phyloP scores from a whole-genome alignment of 2,113 vertebrate species.

The Scatophagus argus region DNA sequence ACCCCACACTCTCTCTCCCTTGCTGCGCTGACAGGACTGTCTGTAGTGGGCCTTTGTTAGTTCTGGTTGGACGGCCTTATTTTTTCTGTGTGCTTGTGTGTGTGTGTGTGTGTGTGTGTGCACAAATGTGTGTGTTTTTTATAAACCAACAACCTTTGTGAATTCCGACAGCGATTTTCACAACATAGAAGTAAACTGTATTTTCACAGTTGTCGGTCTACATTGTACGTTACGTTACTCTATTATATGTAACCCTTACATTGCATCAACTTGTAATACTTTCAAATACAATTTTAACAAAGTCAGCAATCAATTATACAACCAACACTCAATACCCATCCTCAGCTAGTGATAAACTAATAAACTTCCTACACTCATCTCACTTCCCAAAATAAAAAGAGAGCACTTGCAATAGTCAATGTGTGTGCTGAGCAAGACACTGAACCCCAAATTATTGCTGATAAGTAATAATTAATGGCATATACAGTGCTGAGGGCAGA shows the following conservation, averaged over 20 bases:
- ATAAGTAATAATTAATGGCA: background rate
- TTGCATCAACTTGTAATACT: too few relatives aligned
- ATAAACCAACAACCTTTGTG: conserved; percentile 40
- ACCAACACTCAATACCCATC: background rate
- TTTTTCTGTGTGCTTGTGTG: conserved; percentile 41
- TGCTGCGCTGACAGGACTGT: conserved; percentile 68
- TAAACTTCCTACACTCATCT: background rate
- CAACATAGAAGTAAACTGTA: background rate
- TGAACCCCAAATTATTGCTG: too few relatives aligned
- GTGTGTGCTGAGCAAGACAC: too few relatives aligned
- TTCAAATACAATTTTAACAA: conserved; percentile 21
- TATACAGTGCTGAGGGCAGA: background rate
- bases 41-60: conserved; percentile 71
- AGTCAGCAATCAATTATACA: background rate
- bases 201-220: background rate
- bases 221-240: too few relatives aligned
- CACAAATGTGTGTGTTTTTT: conserved; percentile 20
- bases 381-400: background rate
- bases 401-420: too few relatives aligned
- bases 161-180: conserved; percentile 1
- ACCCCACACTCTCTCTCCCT: conserved; percentile 30
- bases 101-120: conserved; percentile 26
- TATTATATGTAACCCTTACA: background rate
- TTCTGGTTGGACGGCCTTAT: conserved; percentile 74
- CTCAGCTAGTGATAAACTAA: too few relatives aligned